A percentile compares a stretch with the other conserved stretches of the same genome.
Evolutionary conservation across 2,888 invertebrate species (phyloP).

Genomic region (Sphaerolaimus hirsutus): DNA sequence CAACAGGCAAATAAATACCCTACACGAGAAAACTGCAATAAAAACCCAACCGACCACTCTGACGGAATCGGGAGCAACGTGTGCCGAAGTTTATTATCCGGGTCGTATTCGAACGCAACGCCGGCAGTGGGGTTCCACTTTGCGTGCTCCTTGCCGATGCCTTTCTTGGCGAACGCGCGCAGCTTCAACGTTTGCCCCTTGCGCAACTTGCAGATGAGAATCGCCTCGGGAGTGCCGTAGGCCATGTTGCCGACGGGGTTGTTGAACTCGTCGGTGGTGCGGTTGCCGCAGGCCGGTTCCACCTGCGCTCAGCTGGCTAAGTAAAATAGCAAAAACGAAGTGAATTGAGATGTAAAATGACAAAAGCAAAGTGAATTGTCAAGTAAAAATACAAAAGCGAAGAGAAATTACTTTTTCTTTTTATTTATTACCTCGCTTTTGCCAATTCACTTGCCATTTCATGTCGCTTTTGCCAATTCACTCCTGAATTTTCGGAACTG

Average conservation of each 20-base stretch:
- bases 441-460: too few species aligned
- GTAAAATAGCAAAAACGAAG: too few species aligned
- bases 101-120: conserved; percentile 95
- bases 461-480: too few species aligned
- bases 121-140: conserved; percentile 99
- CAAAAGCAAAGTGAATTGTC: too few species aligned
- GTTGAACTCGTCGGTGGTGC: not conserved
- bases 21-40: not conserved
- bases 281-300: not conserved
- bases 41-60: conserved; percentile 44
- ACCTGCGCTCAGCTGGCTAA: conserved; percentile 13
- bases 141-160: conserved; percentile 91
- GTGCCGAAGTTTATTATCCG: conserved; percentile 84
- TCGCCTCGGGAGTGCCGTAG: too few species aligned
- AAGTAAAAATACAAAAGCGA: too few species aligned
- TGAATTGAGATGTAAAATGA: too few species aligned
- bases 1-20: not conserved
- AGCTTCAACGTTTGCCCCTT: conserved; percentile 76
- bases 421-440: too few species aligned
- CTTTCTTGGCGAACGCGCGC: conserved; percentile 81
- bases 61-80: conserved; percentile 84
- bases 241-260: not conserved
- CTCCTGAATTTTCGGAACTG: too few species aligned
- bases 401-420: too few species aligned
- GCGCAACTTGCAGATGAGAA: conserved; percentile 45